These are phyloP conservation scores for Brachionus rubens DNA, from an alignment of 1,140 invertebrate genomes.

Conservation along the genomic window DNA sequence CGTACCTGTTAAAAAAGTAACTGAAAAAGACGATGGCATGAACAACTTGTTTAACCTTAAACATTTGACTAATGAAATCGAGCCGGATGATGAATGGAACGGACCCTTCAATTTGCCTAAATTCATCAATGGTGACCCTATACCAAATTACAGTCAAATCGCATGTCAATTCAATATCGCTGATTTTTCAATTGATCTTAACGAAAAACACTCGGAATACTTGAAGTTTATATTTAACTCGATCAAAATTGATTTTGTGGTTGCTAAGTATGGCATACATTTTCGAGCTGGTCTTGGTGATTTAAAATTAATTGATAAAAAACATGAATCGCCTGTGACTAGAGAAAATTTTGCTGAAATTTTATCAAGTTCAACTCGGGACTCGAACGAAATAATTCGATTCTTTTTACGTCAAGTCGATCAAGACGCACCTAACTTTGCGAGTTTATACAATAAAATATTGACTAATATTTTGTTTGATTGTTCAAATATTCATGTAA, in stretches of 20 bases:
- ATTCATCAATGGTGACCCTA: conserved; percentile 41
- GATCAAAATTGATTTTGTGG: conserved; percentile 39
- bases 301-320: conserved; percentile 19
- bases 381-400: not conserved
- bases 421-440: conserved; percentile 9
- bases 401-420: conserved; percentile 36
- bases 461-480: conserved; percentile 35
- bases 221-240: conserved; percentile 27
- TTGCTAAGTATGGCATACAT: conserved; percentile 20
- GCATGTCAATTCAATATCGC: conserved; percentile 3
- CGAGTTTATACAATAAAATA: not conserved
- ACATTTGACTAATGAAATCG: not conserved
- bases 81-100: conserved; percentile 36
- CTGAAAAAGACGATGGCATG: not conserved
- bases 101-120: conserved; percentile 29
- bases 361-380: not conserved
- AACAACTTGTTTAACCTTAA: not conserved
- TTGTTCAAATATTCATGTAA: conserved; percentile 38
- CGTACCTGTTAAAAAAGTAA: not conserved
- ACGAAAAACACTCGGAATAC: conserved; percentile 3
- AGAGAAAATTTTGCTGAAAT: conserved; percentile 3
- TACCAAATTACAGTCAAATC: conserved; percentile 37
- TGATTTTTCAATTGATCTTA: conserved; percentile 36
- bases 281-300: conserved; percentile 26
- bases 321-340: not conserved